phyloP scores from a whole-genome alignment of 2,113 vertebrate species.

The Motacilla tschutschensis region DNA sequence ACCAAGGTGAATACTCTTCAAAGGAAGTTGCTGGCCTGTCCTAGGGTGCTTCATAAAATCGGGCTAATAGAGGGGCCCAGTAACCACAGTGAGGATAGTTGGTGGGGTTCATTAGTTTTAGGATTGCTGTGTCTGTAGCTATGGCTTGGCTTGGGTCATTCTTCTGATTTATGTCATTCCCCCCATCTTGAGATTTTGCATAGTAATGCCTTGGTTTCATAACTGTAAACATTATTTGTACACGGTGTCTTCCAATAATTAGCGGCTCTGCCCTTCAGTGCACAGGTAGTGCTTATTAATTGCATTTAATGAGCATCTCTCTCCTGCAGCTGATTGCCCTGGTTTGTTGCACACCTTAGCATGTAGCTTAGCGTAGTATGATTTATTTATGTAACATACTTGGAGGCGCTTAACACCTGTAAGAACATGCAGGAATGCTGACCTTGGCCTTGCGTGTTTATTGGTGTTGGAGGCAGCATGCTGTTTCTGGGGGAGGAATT shows the following conservation, averaged over 20 bases:
- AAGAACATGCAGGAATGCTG: background rate
- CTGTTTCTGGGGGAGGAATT: background rate
- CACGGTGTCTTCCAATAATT: background rate
- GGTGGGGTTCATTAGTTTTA: background rate
- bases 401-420: background rate
- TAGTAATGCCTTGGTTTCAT: background rate
- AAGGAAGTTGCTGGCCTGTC: background rate
- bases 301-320: background rate
- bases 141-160: background rate
- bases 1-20: background rate
- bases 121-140: background rate
- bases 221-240: background rate
- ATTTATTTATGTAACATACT: background rate
- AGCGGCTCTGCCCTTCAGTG: background rate
- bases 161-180: background rate
- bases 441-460: background rate
- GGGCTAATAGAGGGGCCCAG: background rate
- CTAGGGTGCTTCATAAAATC: background rate
- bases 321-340: background rate
- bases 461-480: background rate
- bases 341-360: background rate
- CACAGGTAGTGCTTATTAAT: background rate
- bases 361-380: background rate
- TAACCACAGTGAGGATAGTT: background rate
- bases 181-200: fast-evolving